A percentile compares a stretch with the other conserved stretches of the same genome.
These are phyloP conservation scores for Panzeria rudis DNA, from an alignment of 2,888 invertebrate genomes.

Conservation along the genomic window DNA sequence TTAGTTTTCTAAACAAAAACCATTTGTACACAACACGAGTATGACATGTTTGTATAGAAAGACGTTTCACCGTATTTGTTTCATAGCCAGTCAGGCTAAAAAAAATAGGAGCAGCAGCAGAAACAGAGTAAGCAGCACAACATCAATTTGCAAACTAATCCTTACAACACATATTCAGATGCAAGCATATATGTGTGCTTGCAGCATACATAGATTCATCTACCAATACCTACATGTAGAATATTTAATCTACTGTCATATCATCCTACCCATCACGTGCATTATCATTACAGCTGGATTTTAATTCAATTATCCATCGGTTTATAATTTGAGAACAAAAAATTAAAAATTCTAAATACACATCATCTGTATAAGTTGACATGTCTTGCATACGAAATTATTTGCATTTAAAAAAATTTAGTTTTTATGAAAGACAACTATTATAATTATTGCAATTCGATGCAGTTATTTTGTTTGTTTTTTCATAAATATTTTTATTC, in stretches of 20 bases:
- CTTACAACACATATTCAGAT: neutral
- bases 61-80: conserved; percentile 17
- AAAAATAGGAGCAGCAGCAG: neutral
- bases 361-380: conserved; percentile 29
- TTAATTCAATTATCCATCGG: conserved; percentile 67
- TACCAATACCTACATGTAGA: neutral
- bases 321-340: conserved; percentile 40
- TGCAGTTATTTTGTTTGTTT: neutral
- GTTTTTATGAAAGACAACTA: neutral
- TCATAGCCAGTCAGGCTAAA: conserved; percentile 6
- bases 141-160: conserved; percentile 45
- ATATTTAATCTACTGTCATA: conserved; percentile 28
- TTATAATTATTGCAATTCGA: conserved; percentile 18
- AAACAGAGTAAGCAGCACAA: conserved; percentile 7
- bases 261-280: conserved; percentile 4
- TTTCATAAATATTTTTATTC: neutral
- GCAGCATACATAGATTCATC: neutral
- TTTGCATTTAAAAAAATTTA: neutral
- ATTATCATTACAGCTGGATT: conserved; percentile 48
- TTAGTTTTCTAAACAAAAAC: conserved; percentile 57
- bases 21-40: conserved; percentile 21
- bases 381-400: conserved; percentile 62
- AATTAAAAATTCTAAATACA: conserved; percentile 61
- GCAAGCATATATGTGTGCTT: neutral
- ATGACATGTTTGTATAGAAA: conserved; percentile 31